These are phyloP conservation scores for Heliconius cydno DNA, from an alignment of 2,888 invertebrate species.

Conservation along the genomic window DNA sequence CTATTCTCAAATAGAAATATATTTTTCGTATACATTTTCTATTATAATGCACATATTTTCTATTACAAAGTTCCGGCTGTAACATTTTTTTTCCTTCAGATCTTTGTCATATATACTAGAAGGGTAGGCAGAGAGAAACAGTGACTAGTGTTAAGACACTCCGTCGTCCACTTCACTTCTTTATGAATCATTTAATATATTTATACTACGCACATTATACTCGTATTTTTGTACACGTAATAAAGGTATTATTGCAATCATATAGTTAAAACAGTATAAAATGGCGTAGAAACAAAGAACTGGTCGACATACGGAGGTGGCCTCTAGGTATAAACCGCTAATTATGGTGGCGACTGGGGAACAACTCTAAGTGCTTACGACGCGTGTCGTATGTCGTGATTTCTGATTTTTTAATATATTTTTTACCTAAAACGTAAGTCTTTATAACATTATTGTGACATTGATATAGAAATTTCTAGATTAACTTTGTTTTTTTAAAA, in stretches of 20 bases:
- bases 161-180: background rate
- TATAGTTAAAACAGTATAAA: slow-evolving; percentile 5
- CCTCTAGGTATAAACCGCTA: slow-evolving; percentile 21
- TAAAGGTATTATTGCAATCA: background rate
- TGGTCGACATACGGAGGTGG: background rate
- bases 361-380: background rate
- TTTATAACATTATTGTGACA: background rate
- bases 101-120: background rate
- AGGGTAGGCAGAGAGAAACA: background rate
- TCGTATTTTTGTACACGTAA: background rate
- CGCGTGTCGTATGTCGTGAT: slow-evolving; percentile 1
- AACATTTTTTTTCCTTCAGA: background rate
- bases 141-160: background rate
- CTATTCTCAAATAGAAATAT: too few species aligned
- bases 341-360: slow-evolving; percentile 5
- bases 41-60: too few species aligned
- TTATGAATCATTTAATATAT: background rate
- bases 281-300: background rate
- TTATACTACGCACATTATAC: background rate
- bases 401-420: background rate
- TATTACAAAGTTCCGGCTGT: background rate
- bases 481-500: background rate
- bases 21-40: too few species aligned
- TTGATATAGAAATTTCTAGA: background rate
- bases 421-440: background rate